A percentile compares a stretch with the other conserved stretches of the same genome.
Evolutionary conservation across 2,113 vertebrate genomes (phyloP).

Genomic region (Elephantulus edwardii): DNA sequence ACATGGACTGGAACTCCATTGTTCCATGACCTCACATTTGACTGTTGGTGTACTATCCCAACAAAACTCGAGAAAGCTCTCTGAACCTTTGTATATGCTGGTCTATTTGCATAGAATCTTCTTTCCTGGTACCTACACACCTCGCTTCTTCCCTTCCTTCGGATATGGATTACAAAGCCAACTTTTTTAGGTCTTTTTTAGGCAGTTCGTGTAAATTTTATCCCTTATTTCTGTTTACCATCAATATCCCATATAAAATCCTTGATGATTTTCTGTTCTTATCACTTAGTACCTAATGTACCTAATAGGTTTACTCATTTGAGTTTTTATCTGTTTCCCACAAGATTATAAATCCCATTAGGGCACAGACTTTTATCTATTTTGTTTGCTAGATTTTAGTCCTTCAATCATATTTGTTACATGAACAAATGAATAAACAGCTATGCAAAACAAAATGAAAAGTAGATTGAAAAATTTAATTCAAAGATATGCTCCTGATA

Average conservation of each 20-base stretch:
- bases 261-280: constrained; percentile 12
- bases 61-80: too few relatives aligned
- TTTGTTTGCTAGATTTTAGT: background rate
- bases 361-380: background rate
- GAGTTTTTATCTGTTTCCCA: background rate
- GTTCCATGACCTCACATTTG: too few relatives aligned
- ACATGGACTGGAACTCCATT: too few relatives aligned
- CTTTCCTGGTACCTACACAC: background rate
- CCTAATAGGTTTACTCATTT: background rate
- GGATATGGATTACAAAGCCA: rapidly evolving
- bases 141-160: background rate
- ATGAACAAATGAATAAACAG: background rate
- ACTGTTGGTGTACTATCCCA: too few relatives aligned
- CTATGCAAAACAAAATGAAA: background rate
- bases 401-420: background rate
- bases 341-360: background rate
- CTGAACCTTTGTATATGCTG: too few relatives aligned
- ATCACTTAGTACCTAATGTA: background rate
- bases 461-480: background rate
- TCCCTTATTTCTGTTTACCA: background rate
- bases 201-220: background rate
- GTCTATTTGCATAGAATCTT: too few relatives aligned
- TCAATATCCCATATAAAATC: background rate
- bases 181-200: background rate
- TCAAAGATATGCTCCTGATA: background rate